These are phyloP conservation scores for Halcyon chelicuti DNA, from an alignment of 2,797 vertebrate species.

Conservation along the genomic window DNA sequence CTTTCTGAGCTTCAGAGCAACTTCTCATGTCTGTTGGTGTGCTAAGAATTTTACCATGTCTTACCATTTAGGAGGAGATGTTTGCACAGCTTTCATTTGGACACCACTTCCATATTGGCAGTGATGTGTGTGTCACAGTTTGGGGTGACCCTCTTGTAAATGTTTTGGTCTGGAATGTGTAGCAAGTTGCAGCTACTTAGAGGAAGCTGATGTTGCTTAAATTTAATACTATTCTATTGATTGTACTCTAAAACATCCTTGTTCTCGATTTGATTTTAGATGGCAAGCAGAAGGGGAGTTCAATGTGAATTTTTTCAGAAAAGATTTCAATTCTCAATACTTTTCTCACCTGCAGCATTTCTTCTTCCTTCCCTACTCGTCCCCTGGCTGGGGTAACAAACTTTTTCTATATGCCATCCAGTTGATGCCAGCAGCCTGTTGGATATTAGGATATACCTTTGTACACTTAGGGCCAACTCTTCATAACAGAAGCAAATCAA, in stretches of 20 bases:
- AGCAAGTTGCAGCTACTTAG: not conserved
- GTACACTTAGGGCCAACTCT: not conserved
- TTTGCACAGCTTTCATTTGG: not conserved
- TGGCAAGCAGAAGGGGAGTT: not conserved
- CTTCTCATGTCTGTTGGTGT: accelerated
- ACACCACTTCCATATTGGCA: not conserved
- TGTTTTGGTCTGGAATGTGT: not conserved
- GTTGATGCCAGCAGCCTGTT: not conserved
- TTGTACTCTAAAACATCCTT: not conserved
- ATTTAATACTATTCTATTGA: not conserved
- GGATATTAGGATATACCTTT: not conserved
- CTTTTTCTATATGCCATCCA: not conserved
- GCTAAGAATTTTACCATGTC: not conserved
- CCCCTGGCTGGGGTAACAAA: not conserved
- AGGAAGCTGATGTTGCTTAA: not conserved
- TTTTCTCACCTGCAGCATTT: not conserved
- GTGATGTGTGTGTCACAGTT: not conserved
- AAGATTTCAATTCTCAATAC: not conserved
- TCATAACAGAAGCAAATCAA: not conserved
- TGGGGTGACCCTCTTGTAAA: not conserved
- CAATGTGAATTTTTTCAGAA: not conserved
- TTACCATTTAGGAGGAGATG: not conserved
- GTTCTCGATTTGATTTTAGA: not conserved
- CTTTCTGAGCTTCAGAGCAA: not conserved
- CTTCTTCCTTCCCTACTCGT: not conserved